phyloP scores from a whole-genome alignment of 2,888 invertebrate genomes.

The Papilio demoleus region DNA sequence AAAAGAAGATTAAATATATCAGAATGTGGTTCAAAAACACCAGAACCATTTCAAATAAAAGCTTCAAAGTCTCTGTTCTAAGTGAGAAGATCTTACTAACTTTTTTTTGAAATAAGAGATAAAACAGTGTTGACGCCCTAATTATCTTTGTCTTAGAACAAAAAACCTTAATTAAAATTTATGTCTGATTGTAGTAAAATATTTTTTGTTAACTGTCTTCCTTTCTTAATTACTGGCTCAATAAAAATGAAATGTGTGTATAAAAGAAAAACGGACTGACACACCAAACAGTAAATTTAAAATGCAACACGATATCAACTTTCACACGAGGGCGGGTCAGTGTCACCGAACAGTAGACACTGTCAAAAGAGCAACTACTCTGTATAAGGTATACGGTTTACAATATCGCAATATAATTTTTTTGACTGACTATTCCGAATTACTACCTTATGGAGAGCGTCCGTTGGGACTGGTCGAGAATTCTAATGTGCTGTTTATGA shows the following conservation, averaged over 20 bases:
- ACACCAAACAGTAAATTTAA: constrained; percentile 34
- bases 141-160: background rate
- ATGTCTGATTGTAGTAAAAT: constrained; percentile 5
- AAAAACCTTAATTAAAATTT: constrained; percentile 13
- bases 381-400: no score
- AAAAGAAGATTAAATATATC: no score
- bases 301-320: constrained; percentile 50
- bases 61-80: background rate
- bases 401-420: no score
- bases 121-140: background rate
- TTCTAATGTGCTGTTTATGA: no score
- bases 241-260: constrained; percentile 23
- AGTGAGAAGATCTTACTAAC: background rate
- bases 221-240: constrained; percentile 6
- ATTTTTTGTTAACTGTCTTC: constrained; percentile 21
- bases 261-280: constrained; percentile 13
- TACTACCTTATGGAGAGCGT: no score
- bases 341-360: background rate
- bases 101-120: background rate
- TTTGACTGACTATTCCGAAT: no score
- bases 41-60: no score
- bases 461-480: no score
- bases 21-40: background rate
- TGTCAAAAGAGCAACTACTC: no score
- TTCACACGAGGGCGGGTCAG: background rate